Evolutionary conservation across 2,888 invertebrate species (phyloP).

Genomic region (Tigriopus californicus): DNA sequence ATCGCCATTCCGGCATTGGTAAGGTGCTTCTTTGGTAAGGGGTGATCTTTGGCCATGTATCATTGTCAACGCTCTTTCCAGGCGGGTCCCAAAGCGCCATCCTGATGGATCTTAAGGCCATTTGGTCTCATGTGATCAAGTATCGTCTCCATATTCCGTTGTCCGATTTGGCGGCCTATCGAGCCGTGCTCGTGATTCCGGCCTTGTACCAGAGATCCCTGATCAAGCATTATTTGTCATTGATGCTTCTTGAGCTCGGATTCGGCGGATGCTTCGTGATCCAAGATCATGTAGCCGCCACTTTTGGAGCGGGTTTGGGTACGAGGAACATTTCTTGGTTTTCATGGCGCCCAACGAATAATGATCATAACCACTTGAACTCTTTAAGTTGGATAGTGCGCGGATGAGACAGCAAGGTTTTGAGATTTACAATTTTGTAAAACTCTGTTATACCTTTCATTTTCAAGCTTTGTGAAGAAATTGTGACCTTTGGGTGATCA

Average conservation of each 20-base stretch:
- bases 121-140: constrained; percentile 66
- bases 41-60: too few species aligned
- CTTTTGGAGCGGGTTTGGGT: constrained; percentile 60
- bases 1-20: constrained; percentile 60
- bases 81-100: constrained; percentile 60
- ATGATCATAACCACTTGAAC: too few species aligned
- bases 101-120: constrained; percentile 61
- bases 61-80: too few species aligned
- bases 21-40: too few species aligned
- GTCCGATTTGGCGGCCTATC: constrained; percentile 45
- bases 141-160: constrained; percentile 53
- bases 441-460: too few species aligned
- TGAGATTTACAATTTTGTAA: too few species aligned
- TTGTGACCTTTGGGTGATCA: too few species aligned
- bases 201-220: constrained; percentile 73
- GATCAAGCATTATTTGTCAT: constrained; percentile 59
- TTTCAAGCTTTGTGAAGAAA: too few species aligned
- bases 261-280: constrained; percentile 43
- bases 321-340: too few species aligned
- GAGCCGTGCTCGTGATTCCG: constrained; percentile 68
- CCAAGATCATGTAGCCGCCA: constrained; percentile 64
- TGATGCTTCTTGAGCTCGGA: constrained; percentile 58
- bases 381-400: too few species aligned
- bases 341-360: too few species aligned
- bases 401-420: too few species aligned